A percentile compares a stretch with the other conserved stretches of the same genome.
Conservation (phyloP, 2,113 vertebrate species). For the Origma solitaria region DNA sequence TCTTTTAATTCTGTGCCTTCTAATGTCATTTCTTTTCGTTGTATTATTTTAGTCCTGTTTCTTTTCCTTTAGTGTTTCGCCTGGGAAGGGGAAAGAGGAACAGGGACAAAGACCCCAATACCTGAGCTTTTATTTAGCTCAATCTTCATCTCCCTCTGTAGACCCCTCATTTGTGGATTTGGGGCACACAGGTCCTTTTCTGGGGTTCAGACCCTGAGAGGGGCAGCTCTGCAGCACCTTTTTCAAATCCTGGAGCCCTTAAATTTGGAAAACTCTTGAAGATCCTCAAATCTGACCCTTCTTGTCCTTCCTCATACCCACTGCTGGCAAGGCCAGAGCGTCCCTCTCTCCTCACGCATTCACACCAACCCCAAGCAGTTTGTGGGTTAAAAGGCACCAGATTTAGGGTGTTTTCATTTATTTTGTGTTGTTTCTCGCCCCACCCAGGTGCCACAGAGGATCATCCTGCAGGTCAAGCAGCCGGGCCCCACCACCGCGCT, state of each 20-base stretch:
- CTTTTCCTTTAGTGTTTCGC: not conserved
- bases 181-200: not conserved
- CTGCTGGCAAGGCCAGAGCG: not conserved
- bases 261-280: not conserved
- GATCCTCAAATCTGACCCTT: not conserved
- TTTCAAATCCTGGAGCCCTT: not conserved
- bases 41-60: not conserved
- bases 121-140: not conserved
- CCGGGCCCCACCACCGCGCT: not conserved
- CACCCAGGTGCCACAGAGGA: not conserved
- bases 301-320: rapidly evolving
- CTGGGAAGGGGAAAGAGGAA: not conserved
- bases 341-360: not conserved
- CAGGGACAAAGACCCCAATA: rapidly evolving
- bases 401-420: not conserved
- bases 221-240: not conserved
- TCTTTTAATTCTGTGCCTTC: rapidly evolving
- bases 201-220: not conserved
- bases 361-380: not conserved
- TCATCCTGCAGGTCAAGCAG: not conserved
- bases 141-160: not conserved
- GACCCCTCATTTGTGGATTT: rapidly evolving
- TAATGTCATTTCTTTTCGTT: not conserved
- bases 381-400: not conserved
- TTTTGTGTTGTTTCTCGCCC: not conserved